These are phyloP conservation scores for Dinocampus coccinellae DNA, from an alignment of 2,888 invertebrate species.

Conservation along the genomic window DNA sequence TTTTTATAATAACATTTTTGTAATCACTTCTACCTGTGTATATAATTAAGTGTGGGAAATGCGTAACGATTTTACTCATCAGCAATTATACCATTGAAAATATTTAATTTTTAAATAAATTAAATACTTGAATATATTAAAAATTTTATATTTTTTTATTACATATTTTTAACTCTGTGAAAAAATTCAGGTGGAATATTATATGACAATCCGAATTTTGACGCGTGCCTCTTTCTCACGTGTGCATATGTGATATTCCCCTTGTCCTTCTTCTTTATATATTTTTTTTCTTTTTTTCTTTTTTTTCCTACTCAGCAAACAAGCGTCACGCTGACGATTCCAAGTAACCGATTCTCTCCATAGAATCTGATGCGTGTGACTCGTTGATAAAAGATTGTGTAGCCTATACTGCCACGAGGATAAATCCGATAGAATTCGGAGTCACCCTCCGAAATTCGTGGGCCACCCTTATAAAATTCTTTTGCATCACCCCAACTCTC, in stretches of 20 bases:
- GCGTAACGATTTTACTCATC: conserved; percentile 22
- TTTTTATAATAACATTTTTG: conserved; percentile 6
- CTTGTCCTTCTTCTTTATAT: too few relatives aligned
- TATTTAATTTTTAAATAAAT: too few relatives aligned
- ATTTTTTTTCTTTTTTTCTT: too few relatives aligned
- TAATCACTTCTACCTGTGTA: conserved; percentile 19
- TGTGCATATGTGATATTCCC: conserved; percentile 45
- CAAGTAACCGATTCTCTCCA: conserved; percentile 44
- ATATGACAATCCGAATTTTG: conserved; percentile 38
- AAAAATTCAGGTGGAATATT: conserved; percentile 56
- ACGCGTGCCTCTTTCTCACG: conserved; percentile 66
- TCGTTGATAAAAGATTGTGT: conserved; percentile 29
- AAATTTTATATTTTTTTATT: too few relatives aligned
- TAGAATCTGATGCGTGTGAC: conserved; percentile 12
- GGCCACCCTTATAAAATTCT: conserved; percentile 36
- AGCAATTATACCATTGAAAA: background rate
- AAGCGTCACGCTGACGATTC: conserved; percentile 53
- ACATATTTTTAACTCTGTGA: too few relatives aligned
- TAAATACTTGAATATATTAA: too few relatives aligned
- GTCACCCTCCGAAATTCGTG: conserved; percentile 49
- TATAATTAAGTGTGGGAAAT: background rate
- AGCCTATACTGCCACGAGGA: conserved; percentile 37
- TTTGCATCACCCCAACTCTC: conserved; percentile 12
- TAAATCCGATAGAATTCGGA: conserved; percentile 39
- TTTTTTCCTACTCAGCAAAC: conserved; percentile 39